phyloP scores from a whole-genome alignment of 1,140 invertebrate genomes.

The Drosophila ironensis region DNA sequence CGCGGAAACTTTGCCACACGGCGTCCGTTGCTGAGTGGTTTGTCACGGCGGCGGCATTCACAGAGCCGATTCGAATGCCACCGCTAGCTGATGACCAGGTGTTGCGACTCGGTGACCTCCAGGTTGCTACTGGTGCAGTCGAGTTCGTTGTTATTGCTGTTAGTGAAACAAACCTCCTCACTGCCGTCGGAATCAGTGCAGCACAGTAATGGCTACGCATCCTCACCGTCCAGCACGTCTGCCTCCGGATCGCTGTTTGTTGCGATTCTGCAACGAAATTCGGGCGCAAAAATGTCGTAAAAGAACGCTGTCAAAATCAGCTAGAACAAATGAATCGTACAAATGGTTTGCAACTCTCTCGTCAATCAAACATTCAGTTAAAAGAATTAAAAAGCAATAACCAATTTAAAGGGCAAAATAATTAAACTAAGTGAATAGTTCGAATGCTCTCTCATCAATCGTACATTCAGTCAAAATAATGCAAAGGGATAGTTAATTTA shows the following conservation, averaged over 20 bases:
- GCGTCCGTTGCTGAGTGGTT: slow-evolving; percentile 27
- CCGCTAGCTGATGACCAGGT: slow-evolving; percentile 74
- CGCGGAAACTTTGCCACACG: slow-evolving; percentile 19
- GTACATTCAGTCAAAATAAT: too few species aligned
- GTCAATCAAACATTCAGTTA: not conserved
- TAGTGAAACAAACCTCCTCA: slow-evolving; percentile 65
- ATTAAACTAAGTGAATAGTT: too few species aligned
- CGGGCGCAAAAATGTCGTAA: slow-evolving; percentile 23
- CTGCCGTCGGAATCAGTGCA: slow-evolving; percentile 75
- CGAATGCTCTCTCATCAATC: too few species aligned
- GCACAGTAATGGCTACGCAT: slow-evolving; percentile 81
- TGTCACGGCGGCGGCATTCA: slow-evolving; percentile 24
- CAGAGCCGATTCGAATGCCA: slow-evolving; percentile 41
- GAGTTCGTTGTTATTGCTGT: slow-evolving; percentile 65
- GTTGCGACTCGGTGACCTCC: slow-evolving; percentile 22
- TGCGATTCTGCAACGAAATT: slow-evolving; percentile 58
- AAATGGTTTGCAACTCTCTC: slow-evolving; percentile 13
- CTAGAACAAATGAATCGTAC: too few species aligned
- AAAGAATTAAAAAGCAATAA: too few species aligned
- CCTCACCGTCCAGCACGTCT: slow-evolving; percentile 65
- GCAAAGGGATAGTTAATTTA: too few species aligned
- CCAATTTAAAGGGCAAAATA: too few species aligned
- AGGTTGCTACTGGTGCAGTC: slow-evolving; percentile 61
- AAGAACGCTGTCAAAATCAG: slow-evolving; percentile 17
- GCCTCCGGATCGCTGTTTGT: slow-evolving; percentile 58